phyloP scores from a whole-genome alignment of 2,888 invertebrate species.

The Julus scanicus region DNA sequence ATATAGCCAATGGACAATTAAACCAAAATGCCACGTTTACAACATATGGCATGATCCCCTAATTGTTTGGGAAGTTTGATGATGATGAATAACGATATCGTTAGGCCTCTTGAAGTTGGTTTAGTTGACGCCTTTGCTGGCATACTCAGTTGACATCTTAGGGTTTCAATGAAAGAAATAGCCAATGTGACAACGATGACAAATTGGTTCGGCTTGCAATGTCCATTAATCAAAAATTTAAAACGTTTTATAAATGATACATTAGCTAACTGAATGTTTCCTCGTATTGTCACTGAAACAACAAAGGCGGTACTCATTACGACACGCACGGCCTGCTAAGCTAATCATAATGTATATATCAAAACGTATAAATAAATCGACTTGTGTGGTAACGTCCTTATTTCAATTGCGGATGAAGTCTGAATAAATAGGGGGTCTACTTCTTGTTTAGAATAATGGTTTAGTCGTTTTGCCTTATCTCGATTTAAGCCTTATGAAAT shows the following conservation, averaged over 20 bases:
- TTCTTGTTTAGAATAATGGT: background rate
- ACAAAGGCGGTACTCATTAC: background rate
- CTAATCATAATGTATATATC: background rate
- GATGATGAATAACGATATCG: background rate
- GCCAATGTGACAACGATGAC: background rate
- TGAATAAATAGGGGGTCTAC: background rate
- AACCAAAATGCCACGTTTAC: background rate
- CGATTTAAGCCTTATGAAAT: background rate
- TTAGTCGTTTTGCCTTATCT: background rate
- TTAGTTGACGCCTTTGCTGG: background rate
- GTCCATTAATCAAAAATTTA: background rate
- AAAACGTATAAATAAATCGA: background rate
- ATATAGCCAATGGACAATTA: background rate
- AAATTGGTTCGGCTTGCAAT: background rate
- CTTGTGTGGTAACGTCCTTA: background rate
- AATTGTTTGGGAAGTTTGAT: background rate
- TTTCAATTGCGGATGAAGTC: background rate
- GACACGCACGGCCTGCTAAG: background rate
- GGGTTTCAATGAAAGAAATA: background rate
- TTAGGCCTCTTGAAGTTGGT: background rate
- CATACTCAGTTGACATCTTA: background rate
- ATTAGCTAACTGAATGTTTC: background rate
- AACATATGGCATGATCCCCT: background rate
- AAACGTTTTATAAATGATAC: slow-evolving; percentile 15
- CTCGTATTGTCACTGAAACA: background rate